Conservation (phyloP, 2,797 vertebrate species). For the Gymnoscopelus braueri region DNA sequence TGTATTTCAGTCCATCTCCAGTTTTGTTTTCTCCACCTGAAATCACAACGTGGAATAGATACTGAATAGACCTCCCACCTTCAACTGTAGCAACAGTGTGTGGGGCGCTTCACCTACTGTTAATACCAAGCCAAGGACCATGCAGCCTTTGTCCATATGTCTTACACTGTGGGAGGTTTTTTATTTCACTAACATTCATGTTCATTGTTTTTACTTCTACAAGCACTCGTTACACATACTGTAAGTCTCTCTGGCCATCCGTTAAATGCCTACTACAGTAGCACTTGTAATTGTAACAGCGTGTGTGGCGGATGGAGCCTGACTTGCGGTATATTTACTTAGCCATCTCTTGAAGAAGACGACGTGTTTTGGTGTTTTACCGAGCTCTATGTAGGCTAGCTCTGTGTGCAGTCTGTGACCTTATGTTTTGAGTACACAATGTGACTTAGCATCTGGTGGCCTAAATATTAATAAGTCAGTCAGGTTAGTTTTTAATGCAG, state of each 20-base stretch:
- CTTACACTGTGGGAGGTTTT: neutral
- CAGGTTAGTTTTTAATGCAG: neutral
- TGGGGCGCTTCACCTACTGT: no score
- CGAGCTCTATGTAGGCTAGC: neutral
- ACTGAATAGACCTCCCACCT: no score
- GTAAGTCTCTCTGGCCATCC: constrained; percentile 6
- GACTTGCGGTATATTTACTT: constrained; percentile 37
- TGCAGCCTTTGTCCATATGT: constrained; percentile 1
- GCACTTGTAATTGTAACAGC: constrained; percentile 8
- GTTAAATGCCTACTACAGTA: constrained; percentile 16
- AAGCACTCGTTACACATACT: neutral
- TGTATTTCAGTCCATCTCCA: no score
- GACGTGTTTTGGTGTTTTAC: neutral
- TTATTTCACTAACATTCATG: no score
- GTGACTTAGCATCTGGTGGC: neutral
- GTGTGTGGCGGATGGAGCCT: constrained; percentile 48
- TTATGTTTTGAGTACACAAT: constrained; percentile 4
- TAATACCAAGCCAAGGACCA: no score
- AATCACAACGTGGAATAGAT: no score
- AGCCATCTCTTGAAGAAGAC: constrained; percentile 43
- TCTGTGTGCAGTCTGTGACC: constrained; percentile 17
- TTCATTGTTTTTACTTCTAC: no score
- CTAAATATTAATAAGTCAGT: neutral
- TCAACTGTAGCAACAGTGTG: no score
- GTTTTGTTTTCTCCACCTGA: no score